phyloP scores from a whole-genome alignment of 2,113 vertebrate genomes.

The Cebidichthys violaceus region DNA sequence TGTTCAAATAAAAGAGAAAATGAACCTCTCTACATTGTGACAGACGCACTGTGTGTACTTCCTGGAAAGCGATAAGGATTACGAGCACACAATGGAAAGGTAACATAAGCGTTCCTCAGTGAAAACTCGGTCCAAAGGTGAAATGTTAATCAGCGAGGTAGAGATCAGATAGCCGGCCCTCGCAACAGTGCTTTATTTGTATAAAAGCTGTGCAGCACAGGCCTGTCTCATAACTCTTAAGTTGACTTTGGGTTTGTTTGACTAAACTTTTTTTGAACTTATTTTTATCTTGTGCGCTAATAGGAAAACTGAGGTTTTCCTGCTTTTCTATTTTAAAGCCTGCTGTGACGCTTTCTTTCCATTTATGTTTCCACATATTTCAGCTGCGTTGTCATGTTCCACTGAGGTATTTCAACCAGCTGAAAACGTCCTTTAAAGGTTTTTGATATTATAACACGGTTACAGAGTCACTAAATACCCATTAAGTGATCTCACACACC shows the following conservation, averaged over 20 bases:
- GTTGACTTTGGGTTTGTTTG: conserved; percentile 67
- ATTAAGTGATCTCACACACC: conserved; percentile 8
- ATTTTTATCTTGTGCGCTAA: neutral
- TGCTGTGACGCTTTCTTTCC: neutral
- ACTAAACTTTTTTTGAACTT: conserved; percentile 1
- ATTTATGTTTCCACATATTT: neutral
- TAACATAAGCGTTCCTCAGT: neutral
- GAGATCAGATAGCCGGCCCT: conserved; percentile 31
- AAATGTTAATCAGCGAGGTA: conserved; percentile 25
- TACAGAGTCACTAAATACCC: conserved; percentile 8
- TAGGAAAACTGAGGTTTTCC: conserved; percentile 3
- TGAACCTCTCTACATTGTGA: neutral
- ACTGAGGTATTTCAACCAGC: too few species aligned
- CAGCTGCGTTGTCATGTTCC: neutral
- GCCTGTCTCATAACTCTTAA: conserved; percentile 85
- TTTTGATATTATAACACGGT: neutral
- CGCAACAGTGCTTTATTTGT: conserved; percentile 23
- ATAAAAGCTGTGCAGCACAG: neutral
- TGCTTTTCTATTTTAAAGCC: conserved; percentile 31
- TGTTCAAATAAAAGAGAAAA: conserved; percentile 3
- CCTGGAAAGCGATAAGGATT: neutral
- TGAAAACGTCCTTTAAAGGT: conserved; percentile 1
- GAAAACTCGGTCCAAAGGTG: conserved; percentile 11
- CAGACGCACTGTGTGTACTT: neutral
- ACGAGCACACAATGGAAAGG: neutral